A percentile compares a stretch with the other conserved stretches of the same genome.
These are phyloP conservation scores for Labeo catla DNA, from an alignment of 2,113 vertebrate genomes.

Conservation along the genomic window DNA sequence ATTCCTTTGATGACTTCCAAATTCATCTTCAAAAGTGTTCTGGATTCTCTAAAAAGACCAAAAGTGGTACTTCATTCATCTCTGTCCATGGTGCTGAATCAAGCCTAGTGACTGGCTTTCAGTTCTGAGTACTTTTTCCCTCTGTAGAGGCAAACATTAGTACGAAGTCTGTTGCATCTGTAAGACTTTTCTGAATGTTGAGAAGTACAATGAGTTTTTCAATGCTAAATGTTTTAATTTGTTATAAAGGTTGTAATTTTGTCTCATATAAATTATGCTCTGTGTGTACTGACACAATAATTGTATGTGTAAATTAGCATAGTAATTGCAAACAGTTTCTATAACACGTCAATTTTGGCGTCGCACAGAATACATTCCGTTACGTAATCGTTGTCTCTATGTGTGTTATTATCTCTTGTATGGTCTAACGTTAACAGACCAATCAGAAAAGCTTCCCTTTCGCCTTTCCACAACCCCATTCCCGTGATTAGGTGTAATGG, in stretches of 20 bases:
- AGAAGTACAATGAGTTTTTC: neutral
- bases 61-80: neutral
- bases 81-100: constrained; percentile 37
- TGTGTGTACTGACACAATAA: neutral
- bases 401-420: constrained; percentile 1
- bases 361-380: neutral
- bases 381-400: neutral
- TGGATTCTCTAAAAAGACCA: neutral
- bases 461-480: neutral
- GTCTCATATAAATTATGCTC: neutral
- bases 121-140: neutral
- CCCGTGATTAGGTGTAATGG: constrained; percentile 2
- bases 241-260: neutral
- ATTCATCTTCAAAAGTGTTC: neutral
- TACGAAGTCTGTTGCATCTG: neutral
- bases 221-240: neutral
- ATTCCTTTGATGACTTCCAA: neutral
- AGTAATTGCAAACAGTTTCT: neutral
- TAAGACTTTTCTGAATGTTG: neutral
- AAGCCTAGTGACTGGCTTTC: neutral
- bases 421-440: neutral
- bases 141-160: neutral
- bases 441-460: neutral
- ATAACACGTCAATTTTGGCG: neutral
- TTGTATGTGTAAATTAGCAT: neutral